Evolutionary conservation across 2,797 vertebrate species (phyloP).

Genomic region (Emydoidea blandingii): DNA sequence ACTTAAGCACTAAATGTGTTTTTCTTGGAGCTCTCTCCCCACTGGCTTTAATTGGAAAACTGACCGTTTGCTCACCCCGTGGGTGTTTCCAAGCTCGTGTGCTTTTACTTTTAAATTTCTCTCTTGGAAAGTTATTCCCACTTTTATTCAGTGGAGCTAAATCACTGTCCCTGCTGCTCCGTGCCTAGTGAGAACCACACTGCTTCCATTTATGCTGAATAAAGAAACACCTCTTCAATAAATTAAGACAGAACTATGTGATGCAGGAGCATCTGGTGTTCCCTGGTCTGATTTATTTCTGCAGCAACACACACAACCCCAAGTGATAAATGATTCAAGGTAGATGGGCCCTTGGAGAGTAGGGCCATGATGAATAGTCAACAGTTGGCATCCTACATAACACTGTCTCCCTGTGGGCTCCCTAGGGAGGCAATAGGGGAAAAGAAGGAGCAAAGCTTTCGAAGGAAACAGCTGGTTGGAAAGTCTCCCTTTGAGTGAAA

Average conservation of each 20-base stretch:
- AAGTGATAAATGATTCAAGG: slow-evolving; percentile 77
- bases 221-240: slow-evolving; percentile 60
- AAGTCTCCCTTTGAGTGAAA: slow-evolving; percentile 61
- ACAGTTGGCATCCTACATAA: slow-evolving; percentile 72
- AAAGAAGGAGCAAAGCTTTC: slow-evolving; percentile 62
- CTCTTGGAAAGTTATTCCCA: background rate
- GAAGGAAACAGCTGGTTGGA: slow-evolving; percentile 71
- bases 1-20: slow-evolving; percentile 59
- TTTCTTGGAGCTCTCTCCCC: slow-evolving; percentile 50
- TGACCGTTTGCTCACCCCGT: slow-evolving; percentile 36
- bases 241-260: slow-evolving; percentile 67
- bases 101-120: slow-evolving; percentile 29
- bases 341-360: slow-evolving; percentile 64
- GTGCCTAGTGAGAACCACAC: slow-evolving; percentile 49
- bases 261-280: slow-evolving; percentile 68
- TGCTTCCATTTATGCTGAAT: slow-evolving; percentile 26
- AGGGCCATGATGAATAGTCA: slow-evolving; percentile 64
- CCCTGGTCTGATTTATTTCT: slow-evolving; percentile 76
- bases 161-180: slow-evolving; percentile 24
- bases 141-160: slow-evolving; percentile 56
- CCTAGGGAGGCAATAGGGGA: slow-evolving; percentile 38
- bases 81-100: slow-evolving; percentile 48
- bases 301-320: slow-evolving; percentile 57
- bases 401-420: slow-evolving; percentile 33
- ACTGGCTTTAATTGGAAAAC: slow-evolving; percentile 63